Conservation (phyloP, 2,113 vertebrate genomes). For the Malurus melanocephalus region DNA sequence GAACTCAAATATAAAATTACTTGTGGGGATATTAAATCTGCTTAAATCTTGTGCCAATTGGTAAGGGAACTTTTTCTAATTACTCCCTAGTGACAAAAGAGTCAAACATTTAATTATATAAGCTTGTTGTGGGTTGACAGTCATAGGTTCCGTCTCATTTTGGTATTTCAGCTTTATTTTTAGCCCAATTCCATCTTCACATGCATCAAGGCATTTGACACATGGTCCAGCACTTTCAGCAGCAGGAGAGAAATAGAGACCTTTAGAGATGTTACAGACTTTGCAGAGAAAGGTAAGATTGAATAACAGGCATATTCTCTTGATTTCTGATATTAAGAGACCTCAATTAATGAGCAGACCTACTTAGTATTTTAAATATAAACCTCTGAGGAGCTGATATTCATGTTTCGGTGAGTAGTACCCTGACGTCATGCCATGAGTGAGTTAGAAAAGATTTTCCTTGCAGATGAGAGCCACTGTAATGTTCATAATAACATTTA, state of each 20-base stretch:
- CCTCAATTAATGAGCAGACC: neutral
- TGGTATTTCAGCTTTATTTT: neutral
- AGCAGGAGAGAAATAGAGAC: neutral
- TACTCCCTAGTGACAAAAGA: neutral
- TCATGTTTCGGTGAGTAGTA: neutral
- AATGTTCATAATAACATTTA: neutral
- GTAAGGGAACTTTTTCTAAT: neutral
- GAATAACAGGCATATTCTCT: neutral
- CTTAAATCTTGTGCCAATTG: neutral
- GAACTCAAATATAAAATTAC: neutral
- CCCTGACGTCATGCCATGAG: neutral
- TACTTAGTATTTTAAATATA: neutral
- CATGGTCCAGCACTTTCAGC: neutral
- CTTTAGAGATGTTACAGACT: neutral
- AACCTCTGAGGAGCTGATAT: neutral
- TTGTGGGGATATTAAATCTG: neutral
- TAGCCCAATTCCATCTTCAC: neutral
- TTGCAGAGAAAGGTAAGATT: neutral
- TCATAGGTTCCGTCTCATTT: neutral
- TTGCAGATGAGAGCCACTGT: neutral
- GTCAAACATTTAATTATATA: neutral
- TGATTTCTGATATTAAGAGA: neutral
- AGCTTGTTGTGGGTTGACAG: neutral
- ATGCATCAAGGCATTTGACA: neutral
- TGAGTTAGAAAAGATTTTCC: neutral